Base-by-base conservation (phyloP, 2,888 invertebrate genomes). In the Lypha dubia region DNA sequence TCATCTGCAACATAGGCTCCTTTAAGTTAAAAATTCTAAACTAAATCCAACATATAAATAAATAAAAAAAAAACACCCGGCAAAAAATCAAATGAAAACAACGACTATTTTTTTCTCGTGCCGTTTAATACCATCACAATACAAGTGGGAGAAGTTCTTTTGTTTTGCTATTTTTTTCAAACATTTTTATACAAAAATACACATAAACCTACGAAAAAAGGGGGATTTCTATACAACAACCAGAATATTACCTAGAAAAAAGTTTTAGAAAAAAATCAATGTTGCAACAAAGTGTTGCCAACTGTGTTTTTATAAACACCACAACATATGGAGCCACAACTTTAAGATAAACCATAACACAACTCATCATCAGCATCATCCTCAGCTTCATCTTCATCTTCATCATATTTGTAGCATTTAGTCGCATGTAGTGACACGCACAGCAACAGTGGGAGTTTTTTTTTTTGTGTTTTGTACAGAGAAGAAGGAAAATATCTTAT, bases 271-370 rank as follows among this genome's bases (percentile, higher is more conserved):
- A 71, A 65, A 81, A 84, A 75, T 77, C 77, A 81, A 79, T 81
- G 81, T 70, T 84, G 68, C 74, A 81, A 81, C 84, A 79, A 79
- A 84, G 81, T 84, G 84, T 84, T 84, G 84, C 84, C 84, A 84
- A 84, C 84, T 84, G 81, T 81, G 77, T 71, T 75, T 74, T 70
- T 67, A 65, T 71, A 75, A 80, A 80, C 84, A 84, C 84, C 73
- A 51, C 76, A 84, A 79, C 84, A 81, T 84, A 84, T 84, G 84
- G 81, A 58, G 81, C 77, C 84, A 79, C 56, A 73, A 58, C 63
- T 65, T 74, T 8, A 77, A 79, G 60, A 71, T 38, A 67, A 75
- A 63, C 68, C 75, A 63, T 73, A 67, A 56, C 46, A 82, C 46
- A 82, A 76, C 24, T 46, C 63, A 46, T 20, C 71, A 32, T 24